Conservation (phyloP, 2,888 invertebrate genomes). For the Ormia ochracea region DNA sequence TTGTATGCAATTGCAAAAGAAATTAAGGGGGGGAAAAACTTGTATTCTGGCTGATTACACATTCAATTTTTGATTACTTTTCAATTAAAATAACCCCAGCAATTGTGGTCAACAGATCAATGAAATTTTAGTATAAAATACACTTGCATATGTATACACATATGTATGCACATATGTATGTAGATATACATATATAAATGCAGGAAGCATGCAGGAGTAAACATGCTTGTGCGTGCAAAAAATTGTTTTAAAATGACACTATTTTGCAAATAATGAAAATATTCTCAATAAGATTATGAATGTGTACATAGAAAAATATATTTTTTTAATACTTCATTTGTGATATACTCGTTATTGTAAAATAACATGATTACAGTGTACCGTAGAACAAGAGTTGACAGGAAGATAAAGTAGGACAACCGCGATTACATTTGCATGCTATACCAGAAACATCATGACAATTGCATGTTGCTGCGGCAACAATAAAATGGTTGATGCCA, state of each 20-base stretch:
- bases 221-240: no score
- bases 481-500: conserved; percentile 34
- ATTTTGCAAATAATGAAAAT: background rate
- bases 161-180: no score
- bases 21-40: background rate
- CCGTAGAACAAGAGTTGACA: background rate
- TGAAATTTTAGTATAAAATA: conserved; percentile 18
- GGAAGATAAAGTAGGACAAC: background rate
- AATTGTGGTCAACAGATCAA: conserved; percentile 48
- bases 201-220: no score
- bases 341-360: conserved; percentile 39
- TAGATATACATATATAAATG: no score
- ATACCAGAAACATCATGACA: conserved; percentile 15
- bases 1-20: background rate
- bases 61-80: conserved; percentile 39
- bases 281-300: background rate
- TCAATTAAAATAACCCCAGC: conserved; percentile 47
- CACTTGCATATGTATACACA: background rate
- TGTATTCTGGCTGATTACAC: conserved; percentile 7
- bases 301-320: background rate
- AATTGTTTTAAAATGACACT: no score
- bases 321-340: conserved; percentile 1
- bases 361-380: conserved; percentile 34
- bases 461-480: conserved; percentile 8
- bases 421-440: conserved; percentile 28